These are phyloP conservation scores for Akabosia matsudoensis DNA, from an alignment of 1,140 invertebrate genomes.

Conservation along the genomic window DNA sequence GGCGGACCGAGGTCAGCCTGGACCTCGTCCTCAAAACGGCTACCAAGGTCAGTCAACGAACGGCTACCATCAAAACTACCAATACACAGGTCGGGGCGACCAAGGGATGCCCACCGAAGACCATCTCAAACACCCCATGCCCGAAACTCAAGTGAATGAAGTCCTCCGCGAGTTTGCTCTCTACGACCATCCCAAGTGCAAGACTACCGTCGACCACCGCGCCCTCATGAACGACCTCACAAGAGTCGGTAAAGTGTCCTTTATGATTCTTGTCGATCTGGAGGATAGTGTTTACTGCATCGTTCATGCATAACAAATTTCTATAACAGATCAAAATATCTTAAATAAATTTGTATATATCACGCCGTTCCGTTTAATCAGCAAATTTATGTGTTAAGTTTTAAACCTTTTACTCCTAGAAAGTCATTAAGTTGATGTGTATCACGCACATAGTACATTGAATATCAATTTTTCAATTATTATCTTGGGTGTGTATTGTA, in stretches of 20 bases:
- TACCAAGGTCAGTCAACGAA: background rate
- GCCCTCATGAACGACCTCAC: constrained; percentile 26
- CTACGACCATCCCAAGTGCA: constrained; percentile 34
- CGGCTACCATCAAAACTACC: background rate
- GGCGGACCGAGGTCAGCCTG: too few species aligned
- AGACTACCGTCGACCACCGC: constrained; percentile 32
- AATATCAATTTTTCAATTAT: too few species aligned
- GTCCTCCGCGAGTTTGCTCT: constrained; percentile 30
- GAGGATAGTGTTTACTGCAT: constrained; percentile 37
- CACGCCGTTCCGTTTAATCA: too few species aligned
- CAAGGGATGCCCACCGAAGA: constrained; percentile 19
- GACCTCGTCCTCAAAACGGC: too few species aligned
- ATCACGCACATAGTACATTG: too few species aligned
- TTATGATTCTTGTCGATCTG: constrained; percentile 40
- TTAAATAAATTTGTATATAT: too few species aligned
- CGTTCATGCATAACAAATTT: constrained; percentile 33
- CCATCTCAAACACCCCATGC: background rate
- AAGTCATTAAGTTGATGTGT: too few species aligned
- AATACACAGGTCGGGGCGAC: constrained; percentile 7
- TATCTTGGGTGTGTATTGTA: background rate
- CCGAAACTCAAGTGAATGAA: constrained; percentile 15
- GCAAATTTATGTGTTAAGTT: too few species aligned
- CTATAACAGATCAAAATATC: too few species aligned
- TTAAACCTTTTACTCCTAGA: too few species aligned
- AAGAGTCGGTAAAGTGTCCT: constrained; percentile 32